These are phyloP conservation scores for Homalodisca vitripennis DNA, from an alignment of 1,140 invertebrate genomes.

Conservation along the genomic window DNA sequence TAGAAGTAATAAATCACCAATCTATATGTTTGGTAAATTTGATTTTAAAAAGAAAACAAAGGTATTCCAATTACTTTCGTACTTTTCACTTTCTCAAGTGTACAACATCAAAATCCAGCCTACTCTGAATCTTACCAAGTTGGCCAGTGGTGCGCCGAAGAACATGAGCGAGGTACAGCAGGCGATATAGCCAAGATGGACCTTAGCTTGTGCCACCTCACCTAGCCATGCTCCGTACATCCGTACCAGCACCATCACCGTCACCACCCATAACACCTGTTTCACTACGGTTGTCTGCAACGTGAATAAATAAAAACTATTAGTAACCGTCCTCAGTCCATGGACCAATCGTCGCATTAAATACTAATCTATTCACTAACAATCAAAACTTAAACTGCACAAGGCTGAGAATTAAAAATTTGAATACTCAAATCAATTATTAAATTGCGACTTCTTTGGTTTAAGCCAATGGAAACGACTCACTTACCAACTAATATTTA, in stretches of 20 bases:
- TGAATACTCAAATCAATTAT: no score
- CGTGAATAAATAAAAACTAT: no score
- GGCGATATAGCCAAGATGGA: slow-evolving; percentile 60
- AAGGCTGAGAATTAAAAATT: no score
- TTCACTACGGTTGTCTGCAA: slow-evolving; percentile 40
- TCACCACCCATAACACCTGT: slow-evolving; percentile 39
- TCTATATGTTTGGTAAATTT: no score
- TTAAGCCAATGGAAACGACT: no score
- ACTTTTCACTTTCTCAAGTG: slow-evolving; percentile 21
- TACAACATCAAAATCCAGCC: slow-evolving; percentile 22
- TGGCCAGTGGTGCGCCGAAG: slow-evolving; percentile 74
- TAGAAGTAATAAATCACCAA: no score
- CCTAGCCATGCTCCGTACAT: slow-evolving; percentile 34
- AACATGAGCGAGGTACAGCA: slow-evolving; percentile 71
- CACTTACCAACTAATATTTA: no score
- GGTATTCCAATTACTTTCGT: slow-evolving; percentile 19
- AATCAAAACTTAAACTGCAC: no score
- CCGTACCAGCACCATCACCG: slow-evolving; percentile 23
- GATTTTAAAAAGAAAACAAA: slow-evolving; percentile 17
- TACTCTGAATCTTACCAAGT: slow-evolving; percentile 60
- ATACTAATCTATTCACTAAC: no score
- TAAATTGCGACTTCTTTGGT: no score
- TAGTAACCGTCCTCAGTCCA: no score
- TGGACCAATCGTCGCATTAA: no score
- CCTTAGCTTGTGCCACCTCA: slow-evolving; percentile 37